Base-by-base conservation (phyloP, 2,888 invertebrate genomes). In the Lordiphosa andalusiaca region DNA sequence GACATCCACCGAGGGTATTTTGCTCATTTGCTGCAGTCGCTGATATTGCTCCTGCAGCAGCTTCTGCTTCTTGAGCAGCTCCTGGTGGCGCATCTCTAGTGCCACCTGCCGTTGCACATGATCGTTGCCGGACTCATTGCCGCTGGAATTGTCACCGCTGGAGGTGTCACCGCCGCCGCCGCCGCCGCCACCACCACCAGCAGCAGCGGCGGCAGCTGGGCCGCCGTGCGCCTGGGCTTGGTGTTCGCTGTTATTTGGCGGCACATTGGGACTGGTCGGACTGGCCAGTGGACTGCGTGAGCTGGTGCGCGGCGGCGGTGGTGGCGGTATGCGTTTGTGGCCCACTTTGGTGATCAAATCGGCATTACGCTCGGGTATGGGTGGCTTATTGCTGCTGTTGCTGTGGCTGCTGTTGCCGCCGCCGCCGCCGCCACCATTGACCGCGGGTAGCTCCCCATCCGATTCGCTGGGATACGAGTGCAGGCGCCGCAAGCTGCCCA, bases 31-130 rank as follows among this genome's bases (percentile, higher is more conserved):
- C 88, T 97, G 97, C 59, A 97, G 90, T 19, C 97, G 92, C 13
- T 96, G 95, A 88, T 97, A 97, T 87, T 97, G 97, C 83, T 97
- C 97, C 87, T 97, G 97, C 16, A 97, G 91, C 13, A 95, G 94
- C 76, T 94, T 94, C 87, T 97, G 97, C 84, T 97, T 96, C 70
- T 95, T 93, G 10, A 97, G 90, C 21, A 97, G 91, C 86, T 97
- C 97, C 87, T 96, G 95, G 86, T 97, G 97, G 4, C 97, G 92
- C 85, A 95, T 94, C 86, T 97, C 97, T 50, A 97, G 91, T 49
- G 94, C 92, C 61, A 94, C 92, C 82, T 95, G 95, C 0, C 95
- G 91, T 66, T 92, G 92, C 13, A 91, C 91, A 41, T 93, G 94
- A 77, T 94, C 94, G 86, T 94, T 94, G 53, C 94, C 93, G 70